Percentiles rank a stretch among this genome's conserved stretches.
These are phyloP conservation scores for Sclerurus mexicanus DNA, from an alignment of 2,113 vertebrate species.

Conservation along the genomic window DNA sequence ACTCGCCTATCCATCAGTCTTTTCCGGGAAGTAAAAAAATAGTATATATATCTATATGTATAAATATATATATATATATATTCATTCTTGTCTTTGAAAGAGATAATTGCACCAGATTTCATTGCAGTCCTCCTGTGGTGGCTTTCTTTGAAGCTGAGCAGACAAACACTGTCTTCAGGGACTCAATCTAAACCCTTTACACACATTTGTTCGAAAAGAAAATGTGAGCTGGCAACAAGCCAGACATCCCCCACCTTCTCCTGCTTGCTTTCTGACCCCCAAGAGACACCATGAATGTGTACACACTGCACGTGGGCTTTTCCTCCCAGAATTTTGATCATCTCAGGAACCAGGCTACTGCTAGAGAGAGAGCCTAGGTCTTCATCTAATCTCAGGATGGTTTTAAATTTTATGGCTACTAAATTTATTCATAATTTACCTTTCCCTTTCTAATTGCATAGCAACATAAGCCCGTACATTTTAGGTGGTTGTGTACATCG, in stretches of 20 bases:
- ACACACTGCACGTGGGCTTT: accelerated
- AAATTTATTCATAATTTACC: not conserved
- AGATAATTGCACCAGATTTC: constrained; percentile 18
- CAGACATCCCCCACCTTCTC: not conserved
- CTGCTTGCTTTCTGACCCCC: not conserved
- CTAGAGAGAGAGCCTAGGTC: not conserved
- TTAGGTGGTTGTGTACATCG: accelerated
- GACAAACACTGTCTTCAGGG: not conserved
- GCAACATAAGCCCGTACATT: not conserved
- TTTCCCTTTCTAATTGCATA: not conserved
- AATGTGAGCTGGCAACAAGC: constrained; percentile 11
- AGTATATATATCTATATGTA: not conserved
- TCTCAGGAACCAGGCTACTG: not conserved
- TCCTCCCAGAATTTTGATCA: not conserved
- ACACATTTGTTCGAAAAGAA: constrained; percentile 12
- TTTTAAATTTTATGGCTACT: not conserved
- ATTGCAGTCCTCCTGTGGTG: not conserved
- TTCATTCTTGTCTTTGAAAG: not conserved
- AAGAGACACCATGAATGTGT: not conserved
- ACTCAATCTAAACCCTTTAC: constrained; percentile 5
- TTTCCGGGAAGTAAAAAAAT: not conserved
- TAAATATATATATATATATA: not conserved
- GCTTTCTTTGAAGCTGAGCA: constrained; percentile 6
- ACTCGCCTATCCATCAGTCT: not conserved
- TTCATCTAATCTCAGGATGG: not conserved